Conservation (phyloP, 2,888 invertebrate genomes). For the Drosophila silvestris region DNA sequence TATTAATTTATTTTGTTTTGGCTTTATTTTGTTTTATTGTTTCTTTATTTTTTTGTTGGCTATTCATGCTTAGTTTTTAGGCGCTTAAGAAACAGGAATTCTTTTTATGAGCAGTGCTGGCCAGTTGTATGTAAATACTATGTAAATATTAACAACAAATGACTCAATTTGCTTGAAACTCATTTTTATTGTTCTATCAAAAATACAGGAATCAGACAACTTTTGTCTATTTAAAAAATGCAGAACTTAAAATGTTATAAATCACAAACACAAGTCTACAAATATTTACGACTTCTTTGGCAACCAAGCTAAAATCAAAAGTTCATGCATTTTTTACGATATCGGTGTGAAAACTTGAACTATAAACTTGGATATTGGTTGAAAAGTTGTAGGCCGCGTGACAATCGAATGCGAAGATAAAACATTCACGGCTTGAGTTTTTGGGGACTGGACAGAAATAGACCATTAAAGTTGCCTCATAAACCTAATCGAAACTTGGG, state of each 20-base stretch:
- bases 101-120: constrained; percentile 11
- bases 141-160: constrained; percentile 55
- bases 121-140: constrained; percentile 69
- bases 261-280: constrained; percentile 8
- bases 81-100: constrained; percentile 7
- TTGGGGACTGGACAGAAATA: constrained; percentile 4
- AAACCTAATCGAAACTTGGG: constrained; percentile 38
- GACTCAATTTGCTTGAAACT: constrained; percentile 57
- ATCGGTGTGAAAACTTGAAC: constrained; percentile 59
- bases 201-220: constrained; percentile 30
- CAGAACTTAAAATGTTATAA: constrained; percentile 44
- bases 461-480: constrained; percentile 14
- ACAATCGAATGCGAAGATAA: constrained; percentile 10
- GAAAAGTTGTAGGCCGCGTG: constrained; percentile 25
- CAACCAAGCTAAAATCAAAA: constrained; percentile 28
- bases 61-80: constrained; percentile 1
- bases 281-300: constrained; percentile 66
- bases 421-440: constrained; percentile 24
- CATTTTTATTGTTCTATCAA: constrained; percentile 68
- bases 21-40: constrained; percentile 3
- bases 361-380: constrained; percentile 65
- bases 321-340: constrained; percentile 24
- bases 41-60: constrained; percentile 2
- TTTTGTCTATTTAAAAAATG: constrained; percentile 1
- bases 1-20: constrained; percentile 65